Conservation (phyloP, 2,113 vertebrate genomes). For the Climacteris rufus region DNA sequence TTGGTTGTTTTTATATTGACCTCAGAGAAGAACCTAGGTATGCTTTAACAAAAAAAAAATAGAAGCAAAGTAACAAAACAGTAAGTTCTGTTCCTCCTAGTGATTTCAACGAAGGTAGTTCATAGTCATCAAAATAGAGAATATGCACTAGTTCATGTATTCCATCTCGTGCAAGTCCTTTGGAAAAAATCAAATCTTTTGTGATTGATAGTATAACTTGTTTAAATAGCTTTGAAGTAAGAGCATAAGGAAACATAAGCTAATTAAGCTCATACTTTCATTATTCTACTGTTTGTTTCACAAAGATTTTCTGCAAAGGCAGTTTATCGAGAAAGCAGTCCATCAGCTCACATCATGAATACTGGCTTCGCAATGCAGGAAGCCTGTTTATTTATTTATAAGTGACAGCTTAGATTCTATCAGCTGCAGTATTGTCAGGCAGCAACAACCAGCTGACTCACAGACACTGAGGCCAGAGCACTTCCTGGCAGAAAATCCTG, state of each 20-base stretch:
- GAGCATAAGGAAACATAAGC: not conserved
- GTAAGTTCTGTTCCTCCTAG: not conserved
- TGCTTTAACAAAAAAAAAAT: not conserved
- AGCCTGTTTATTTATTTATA: conserved; percentile 46
- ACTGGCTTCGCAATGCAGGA: not conserved
- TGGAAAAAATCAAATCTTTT: not conserved
- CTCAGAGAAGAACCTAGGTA: not conserved
- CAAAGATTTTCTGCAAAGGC: not conserved
- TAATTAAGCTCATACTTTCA: not conserved
- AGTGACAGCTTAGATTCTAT: not conserved
- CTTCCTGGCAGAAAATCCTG: not conserved
- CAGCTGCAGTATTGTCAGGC: not conserved
- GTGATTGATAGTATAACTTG: not conserved
- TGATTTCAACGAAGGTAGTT: not conserved
- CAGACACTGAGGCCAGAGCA: not conserved
- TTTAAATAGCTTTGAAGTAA: not conserved
- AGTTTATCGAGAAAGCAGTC: not conserved
- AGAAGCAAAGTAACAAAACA: not conserved
- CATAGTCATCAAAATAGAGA: not conserved
- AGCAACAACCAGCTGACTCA: not conserved
- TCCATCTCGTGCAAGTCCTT: not conserved
- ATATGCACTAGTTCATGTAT: not conserved
- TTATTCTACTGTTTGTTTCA: not conserved
- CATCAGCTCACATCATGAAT: not conserved
- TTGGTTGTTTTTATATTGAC: not conserved